These are phyloP conservation scores for Sminthurides aquaticus DNA, from an alignment of 2,888 invertebrate genomes.

Conservation along the genomic window DNA sequence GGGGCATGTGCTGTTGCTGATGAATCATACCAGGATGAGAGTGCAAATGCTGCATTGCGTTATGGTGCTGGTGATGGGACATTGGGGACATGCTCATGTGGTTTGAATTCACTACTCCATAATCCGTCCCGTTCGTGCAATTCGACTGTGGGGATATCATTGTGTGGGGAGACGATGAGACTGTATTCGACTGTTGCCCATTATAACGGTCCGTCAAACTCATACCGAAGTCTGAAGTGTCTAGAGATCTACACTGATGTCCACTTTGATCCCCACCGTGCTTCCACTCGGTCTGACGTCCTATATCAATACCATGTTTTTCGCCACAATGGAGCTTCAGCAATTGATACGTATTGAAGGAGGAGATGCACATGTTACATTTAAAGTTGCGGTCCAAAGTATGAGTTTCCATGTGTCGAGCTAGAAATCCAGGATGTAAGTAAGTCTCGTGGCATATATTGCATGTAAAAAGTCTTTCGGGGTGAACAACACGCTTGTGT, in stretches of 20 bases:
- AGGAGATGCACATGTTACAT: constrained; percentile 20
- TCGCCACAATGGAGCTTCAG: constrained; percentile 14
- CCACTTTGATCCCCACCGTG: constrained; percentile 9
- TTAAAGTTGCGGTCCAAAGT: constrained; percentile 17
- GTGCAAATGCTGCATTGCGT: neutral
- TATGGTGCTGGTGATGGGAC: neutral
- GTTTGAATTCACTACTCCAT: neutral
- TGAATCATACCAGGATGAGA: neutral
- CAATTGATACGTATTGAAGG: constrained; percentile 21
- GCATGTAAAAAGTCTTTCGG: constrained; percentile 19
- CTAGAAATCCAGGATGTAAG: constrained; percentile 19
- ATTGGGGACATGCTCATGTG: neutral
- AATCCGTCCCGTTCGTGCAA: neutral
- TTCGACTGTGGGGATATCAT: constrained; percentile 5
- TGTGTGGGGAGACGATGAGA: constrained; percentile 2
- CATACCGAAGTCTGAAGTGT: constrained; percentile 11
- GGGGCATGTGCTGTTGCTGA: constrained; percentile 3
- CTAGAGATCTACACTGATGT: neutral
- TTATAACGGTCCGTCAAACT: neutral
- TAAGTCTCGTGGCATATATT: constrained; percentile 19
- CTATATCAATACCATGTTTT: constrained; percentile 21
- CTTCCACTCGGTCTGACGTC: constrained; percentile 21
- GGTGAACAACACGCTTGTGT: constrained; percentile 16
- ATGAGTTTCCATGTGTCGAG: constrained; percentile 22
- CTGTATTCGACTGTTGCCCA: neutral